Evolutionary conservation across 1,140 invertebrate species (phyloP), one percentile per base, ranked within the genome.

Genomic region (Leptonema lineaticorne): DNA sequence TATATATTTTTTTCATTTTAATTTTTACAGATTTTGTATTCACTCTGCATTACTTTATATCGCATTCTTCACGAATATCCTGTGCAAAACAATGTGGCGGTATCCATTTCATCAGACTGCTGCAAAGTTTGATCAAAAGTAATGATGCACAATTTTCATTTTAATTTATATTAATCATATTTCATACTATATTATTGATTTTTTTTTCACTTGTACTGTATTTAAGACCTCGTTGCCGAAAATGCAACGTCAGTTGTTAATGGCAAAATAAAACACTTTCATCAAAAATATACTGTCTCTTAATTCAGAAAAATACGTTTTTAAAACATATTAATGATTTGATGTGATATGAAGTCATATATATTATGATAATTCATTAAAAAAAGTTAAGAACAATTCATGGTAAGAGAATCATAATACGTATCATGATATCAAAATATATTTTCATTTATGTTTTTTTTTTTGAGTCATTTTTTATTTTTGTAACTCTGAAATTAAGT

Each of bases 181-280:
- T 73, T 69, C 69, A 69, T n/a, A n/a, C 69, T 65, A 65, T 73
- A 69, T 63, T 45, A 63, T 63, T 58, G 62, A 65, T 67, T 64
- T n/a, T n/a, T 72, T 72, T 69, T 64, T 69, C 64, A 64, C 62
- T 60, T 73, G 53, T 68, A 69, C 57, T 69, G 63, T 65, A 69
- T 50, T 65, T 68, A 58, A 48, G 59, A 50, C 56, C 67, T 67
- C 28, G 48, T 69, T 69, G 45, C 29, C 30, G 24, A 37, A 29
- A 29, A 20, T 18, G 64, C 68, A 68, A 69, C 37, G 60, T 56
- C 18, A 68, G 67, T 63, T 33, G 53, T 59, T 48, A n/a, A 68
- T 68, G 63, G 60, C 59, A 66, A 41, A 73, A 73, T 73, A 73
- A 72, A 72, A 69, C 62, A 63, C 59, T 64, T 68, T 69, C 70